Percentiles rank a stretch among this genome's conserved stretches.
These are phyloP conservation scores for Achatina immaculata DNA, from an alignment of 1,140 invertebrate genomes.

Conservation along the genomic window DNA sequence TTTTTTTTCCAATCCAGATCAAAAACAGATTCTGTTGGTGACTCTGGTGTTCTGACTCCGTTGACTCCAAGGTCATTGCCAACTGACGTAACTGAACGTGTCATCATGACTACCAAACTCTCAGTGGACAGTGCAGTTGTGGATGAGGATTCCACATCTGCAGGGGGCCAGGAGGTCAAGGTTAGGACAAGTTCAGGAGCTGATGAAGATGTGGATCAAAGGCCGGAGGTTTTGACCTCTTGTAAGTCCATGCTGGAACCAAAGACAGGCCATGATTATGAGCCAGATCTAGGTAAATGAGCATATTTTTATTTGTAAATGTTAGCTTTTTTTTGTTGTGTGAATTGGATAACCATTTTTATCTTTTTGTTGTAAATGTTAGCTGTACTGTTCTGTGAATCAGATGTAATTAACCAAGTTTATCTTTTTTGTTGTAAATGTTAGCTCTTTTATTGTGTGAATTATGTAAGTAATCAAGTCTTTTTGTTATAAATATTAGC, in stretches of 20 bases:
- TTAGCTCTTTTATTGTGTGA: too few species aligned
- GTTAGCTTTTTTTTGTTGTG: background rate
- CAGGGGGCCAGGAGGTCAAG: slow-evolving; percentile 33
- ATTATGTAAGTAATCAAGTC: too few species aligned
- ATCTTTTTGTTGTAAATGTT: background rate
- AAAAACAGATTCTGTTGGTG: slow-evolving; percentile 60
- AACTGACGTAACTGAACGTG: slow-evolving; percentile 55
- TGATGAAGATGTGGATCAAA: slow-evolving; percentile 27
- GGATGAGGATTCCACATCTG: slow-evolving; percentile 48
- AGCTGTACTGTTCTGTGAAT: background rate
- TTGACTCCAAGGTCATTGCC: slow-evolving; percentile 53
- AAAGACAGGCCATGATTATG: slow-evolving; percentile 26
- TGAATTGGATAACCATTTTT: background rate
- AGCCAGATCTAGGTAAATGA: slow-evolving; percentile 24
- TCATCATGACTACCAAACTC: slow-evolving; percentile 71
- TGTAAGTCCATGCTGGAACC: background rate
- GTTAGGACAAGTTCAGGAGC: slow-evolving; percentile 32
- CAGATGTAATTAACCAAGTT: too few species aligned
- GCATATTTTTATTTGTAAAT: background rate
- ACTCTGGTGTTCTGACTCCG: slow-evolving; percentile 52
- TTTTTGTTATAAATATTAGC: too few species aligned
- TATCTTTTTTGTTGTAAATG: too few species aligned
- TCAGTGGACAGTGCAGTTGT: slow-evolving; percentile 72
- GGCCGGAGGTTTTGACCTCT: background rate
- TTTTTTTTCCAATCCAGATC: too few species aligned